These are phyloP conservation scores for Rhipidura dahli DNA, from an alignment of 2,113 vertebrate species.

Conservation along the genomic window DNA sequence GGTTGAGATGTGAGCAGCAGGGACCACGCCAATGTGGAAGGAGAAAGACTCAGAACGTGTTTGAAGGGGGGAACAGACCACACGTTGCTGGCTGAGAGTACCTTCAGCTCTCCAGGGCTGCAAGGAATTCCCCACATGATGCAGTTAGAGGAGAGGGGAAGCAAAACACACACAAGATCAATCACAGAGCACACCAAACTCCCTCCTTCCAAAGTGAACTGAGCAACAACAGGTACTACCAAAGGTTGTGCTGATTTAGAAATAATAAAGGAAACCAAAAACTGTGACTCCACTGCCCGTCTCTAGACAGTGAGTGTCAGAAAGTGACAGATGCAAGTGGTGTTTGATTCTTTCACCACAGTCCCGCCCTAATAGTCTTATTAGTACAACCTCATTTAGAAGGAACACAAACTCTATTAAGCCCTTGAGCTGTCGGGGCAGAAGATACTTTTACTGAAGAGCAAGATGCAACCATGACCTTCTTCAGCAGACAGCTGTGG, in stretches of 20 bases:
- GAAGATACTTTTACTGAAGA: background rate
- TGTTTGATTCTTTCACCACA: background rate
- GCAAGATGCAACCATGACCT: background rate
- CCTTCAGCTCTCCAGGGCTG: background rate
- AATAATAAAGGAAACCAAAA: background rate
- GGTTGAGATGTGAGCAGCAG: background rate
- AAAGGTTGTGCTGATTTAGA: background rate
- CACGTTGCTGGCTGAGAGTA: background rate
- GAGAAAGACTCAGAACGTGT: background rate
- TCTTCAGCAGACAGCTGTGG: background rate
- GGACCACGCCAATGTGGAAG: background rate
- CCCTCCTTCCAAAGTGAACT: background rate
- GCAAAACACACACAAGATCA: background rate
- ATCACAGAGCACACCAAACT: background rate
- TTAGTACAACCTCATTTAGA: background rate
- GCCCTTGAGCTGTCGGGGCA: background rate
- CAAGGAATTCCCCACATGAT: background rate
- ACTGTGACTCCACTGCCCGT: background rate
- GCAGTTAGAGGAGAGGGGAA: background rate
- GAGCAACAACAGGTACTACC: background rate
- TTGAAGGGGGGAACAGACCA: background rate
- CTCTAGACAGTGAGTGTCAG: background rate
- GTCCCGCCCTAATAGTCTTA: background rate
- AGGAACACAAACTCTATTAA: background rate
- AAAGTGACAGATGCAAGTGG: background rate